Conservation (phyloP, 2,113 vertebrate species). For the Zapus hudsonius region DNA sequence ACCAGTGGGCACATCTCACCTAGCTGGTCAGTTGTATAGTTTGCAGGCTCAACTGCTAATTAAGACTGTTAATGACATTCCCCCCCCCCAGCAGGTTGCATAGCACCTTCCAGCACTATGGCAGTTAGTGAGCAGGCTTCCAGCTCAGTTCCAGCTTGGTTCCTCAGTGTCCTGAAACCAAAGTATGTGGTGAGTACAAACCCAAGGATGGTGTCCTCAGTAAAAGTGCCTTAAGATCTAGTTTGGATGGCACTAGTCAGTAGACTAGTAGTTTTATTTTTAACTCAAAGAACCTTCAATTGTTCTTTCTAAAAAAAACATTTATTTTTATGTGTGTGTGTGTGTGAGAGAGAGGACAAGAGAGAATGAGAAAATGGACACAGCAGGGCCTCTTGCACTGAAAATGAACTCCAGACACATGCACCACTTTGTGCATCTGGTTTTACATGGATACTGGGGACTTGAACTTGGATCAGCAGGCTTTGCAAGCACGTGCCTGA, state of each 20-base stretch:
- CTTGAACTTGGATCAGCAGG: too few species aligned
- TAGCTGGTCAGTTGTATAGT: neutral
- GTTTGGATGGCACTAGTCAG: neutral
- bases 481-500: too few species aligned
- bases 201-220: too few species aligned
- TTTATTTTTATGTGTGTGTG: too few species aligned
- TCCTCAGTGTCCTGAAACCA: neutral
- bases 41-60: neutral
- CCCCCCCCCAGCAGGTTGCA: neutral
- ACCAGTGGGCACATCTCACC: too few species aligned
- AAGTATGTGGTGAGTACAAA: neutral
- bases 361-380: too few species aligned
- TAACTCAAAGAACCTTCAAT: conserved; percentile 46
- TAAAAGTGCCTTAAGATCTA: too few species aligned
- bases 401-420: too few species aligned
- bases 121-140: neutral
- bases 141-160: neutral
- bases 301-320: neutral
- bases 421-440: too few species aligned
- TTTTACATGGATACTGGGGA: too few species aligned
- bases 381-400: too few species aligned
- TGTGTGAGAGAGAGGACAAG: too few species aligned
- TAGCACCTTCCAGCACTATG: neutral
- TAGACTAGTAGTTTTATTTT: conserved; percentile 42
- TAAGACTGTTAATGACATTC: neutral